phyloP scores from a whole-genome alignment of 2,888 invertebrate genomes.

The Sphecodes monilicornis region DNA sequence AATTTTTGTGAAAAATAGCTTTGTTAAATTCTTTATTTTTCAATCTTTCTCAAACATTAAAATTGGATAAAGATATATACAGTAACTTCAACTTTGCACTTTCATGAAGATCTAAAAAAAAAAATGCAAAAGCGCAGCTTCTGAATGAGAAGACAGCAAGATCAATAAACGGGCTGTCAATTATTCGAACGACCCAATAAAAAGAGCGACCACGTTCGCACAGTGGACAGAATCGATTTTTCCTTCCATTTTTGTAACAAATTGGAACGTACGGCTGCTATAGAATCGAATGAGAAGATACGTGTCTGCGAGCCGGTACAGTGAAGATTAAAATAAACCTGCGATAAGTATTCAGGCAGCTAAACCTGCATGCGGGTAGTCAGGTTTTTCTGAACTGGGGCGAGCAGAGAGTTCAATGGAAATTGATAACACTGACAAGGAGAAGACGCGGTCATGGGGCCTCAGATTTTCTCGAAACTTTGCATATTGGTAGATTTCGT shows the following conservation, averaged over 20 bases:
- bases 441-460: no score
- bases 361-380: conserved; percentile 17
- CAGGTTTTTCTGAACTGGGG: neutral
- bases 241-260: neutral
- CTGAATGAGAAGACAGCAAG: neutral
- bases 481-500: no score
- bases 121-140: neutral
- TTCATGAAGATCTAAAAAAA: neutral
- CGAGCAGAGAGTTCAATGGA: neutral
- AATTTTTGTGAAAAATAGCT: no score
- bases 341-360: neutral
- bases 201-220: neutral
- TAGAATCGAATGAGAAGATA: neutral
- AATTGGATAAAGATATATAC: neutral
- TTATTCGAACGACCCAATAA: neutral
- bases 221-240: neutral
- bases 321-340: conserved; percentile 21
- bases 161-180: neutral
- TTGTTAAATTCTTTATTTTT: neutral
- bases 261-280: neutral
- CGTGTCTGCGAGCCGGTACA: neutral
- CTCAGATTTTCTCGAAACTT: no score
- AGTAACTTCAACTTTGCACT: neutral
- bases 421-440: no score
- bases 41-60: neutral